phyloP scores from a whole-genome alignment of 2,113 vertebrate species.

The Oriolus oriolus region DNA sequence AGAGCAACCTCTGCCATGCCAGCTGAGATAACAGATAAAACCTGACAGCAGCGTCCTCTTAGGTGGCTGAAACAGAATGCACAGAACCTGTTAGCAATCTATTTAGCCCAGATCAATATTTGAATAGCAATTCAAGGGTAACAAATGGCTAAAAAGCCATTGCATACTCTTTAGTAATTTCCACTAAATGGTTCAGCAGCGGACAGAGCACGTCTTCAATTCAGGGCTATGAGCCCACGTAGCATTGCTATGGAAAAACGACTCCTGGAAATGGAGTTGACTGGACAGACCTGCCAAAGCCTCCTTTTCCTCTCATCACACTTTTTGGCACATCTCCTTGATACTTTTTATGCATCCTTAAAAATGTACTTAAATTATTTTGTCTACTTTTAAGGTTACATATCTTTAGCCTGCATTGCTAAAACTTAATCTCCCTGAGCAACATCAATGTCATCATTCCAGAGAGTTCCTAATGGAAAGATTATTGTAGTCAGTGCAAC shows the following conservation, averaged over 20 bases:
- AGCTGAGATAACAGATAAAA: slow-evolving; percentile 56
- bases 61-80: slow-evolving; percentile 21
- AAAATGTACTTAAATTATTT: not conserved
- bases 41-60: slow-evolving; percentile 31
- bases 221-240: not conserved
- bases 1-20: slow-evolving; percentile 28
- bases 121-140: slow-evolving; percentile 34
- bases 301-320: not conserved
- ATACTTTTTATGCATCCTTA: not conserved
- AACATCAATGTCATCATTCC: not conserved
- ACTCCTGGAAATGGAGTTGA: not conserved
- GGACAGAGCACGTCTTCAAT: not conserved
- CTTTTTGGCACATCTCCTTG: not conserved
- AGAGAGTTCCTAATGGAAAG: not conserved
- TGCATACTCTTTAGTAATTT: slow-evolving; percentile 13
- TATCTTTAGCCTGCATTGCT: not conserved
- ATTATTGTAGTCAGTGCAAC: not conserved
- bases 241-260: not conserved
- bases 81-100: slow-evolving; percentile 51
- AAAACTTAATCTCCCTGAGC: not conserved
- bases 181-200: not conserved
- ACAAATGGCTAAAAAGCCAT: slow-evolving; percentile 10
- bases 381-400: not conserved
- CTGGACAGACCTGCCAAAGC: not conserved
- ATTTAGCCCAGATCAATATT: slow-evolving; percentile 40